Evolutionary conservation across 2,113 vertebrate genomes (phyloP), one percentile per base, ranked within the genome.

Genomic region (Oriolus oriolus): DNA sequence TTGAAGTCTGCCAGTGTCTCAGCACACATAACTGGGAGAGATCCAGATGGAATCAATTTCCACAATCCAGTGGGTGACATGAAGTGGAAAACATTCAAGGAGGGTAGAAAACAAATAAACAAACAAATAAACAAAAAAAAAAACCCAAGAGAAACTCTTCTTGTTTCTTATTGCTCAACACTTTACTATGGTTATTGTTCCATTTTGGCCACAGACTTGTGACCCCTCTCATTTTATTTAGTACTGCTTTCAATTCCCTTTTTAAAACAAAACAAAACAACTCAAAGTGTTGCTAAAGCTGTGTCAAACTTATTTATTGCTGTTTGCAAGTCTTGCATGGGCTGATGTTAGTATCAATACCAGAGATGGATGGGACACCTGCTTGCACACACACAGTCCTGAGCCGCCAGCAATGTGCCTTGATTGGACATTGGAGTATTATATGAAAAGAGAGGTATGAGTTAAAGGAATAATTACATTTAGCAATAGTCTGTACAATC

Each of bases 151-250:
- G 80, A 90, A 88, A 35, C 39, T 66, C 59, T n/a, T 88, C 89
- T 89, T 89, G 57, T 93, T 92, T 95, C 95, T 96, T 87, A 87
- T 97, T 97, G 92, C 96, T 90, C 92, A 97, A 97, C 53, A 96
- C 73, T 95, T 97, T 94, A 96, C 94, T 96, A 96, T 97, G 90
- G 90, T 90, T 96, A 97, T 96, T 96, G 96, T 97, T 95, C 88
- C 92, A 92, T 93, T 93, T 94, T 95, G 84, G 87, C 93, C 95
- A 93, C 94, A 95, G 81, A 90, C 65, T 93, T 97, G 84, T 95
- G 91, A 93, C 92, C 90, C 68, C 68, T 75, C 91, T 96, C 59
- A 89, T 97, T 96, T 97, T 96, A 86, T 94, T 97, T 95, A 80
- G 77, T 47, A 35, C 80, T 95, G 59, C 93, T 97, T 91, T 97